Conservation (phyloP, 2,888 invertebrate genomes). For the Conistra vaccinii region DNA sequence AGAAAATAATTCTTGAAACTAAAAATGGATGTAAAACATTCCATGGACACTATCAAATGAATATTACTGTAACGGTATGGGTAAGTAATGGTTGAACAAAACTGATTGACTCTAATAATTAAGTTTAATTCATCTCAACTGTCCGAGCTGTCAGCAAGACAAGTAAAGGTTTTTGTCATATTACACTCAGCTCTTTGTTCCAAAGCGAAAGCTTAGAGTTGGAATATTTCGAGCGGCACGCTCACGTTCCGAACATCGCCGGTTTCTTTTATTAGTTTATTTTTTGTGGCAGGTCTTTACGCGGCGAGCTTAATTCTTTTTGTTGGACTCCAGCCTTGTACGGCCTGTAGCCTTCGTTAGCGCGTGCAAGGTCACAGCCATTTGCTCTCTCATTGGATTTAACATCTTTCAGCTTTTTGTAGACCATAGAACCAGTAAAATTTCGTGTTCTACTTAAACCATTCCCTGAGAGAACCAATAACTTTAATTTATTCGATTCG, state of each 20-base stretch:
- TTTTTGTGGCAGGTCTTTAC: slow-evolving; percentile 88
- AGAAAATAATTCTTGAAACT: background rate
- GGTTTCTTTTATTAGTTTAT: slow-evolving; percentile 81
- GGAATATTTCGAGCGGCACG: slow-evolving; percentile 75
- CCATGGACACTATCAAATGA: slow-evolving; percentile 14
- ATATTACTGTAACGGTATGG: slow-evolving; percentile 1
- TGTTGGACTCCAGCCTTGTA: slow-evolving; percentile 80
- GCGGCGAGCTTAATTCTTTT: slow-evolving; percentile 81
- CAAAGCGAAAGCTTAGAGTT: slow-evolving; percentile 67
- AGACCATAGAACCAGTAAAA: slow-evolving; percentile 6
- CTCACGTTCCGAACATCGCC: slow-evolving; percentile 80
- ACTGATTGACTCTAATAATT: slow-evolving; percentile 50
- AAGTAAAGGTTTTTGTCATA: slow-evolving; percentile 54
- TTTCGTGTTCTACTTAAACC: slow-evolving; percentile 15
- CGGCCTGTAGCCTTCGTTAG: slow-evolving; percentile 88
- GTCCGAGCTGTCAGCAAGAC: slow-evolving; percentile 55
- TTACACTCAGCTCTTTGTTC: slow-evolving; percentile 61
- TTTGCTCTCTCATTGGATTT: slow-evolving; percentile 73
- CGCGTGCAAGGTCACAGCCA: slow-evolving; percentile 86
- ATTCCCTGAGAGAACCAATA: slow-evolving; percentile 43
- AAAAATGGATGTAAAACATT: background rate
- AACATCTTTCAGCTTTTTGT: slow-evolving; percentile 68
- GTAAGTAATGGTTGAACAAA: slow-evolving; percentile 24
- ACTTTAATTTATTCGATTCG: slow-evolving; percentile 53
- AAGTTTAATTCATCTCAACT: slow-evolving; percentile 51